phyloP scores from a whole-genome alignment of 1,140 invertebrate genomes.

The Himalopsyche phryganea region DNA sequence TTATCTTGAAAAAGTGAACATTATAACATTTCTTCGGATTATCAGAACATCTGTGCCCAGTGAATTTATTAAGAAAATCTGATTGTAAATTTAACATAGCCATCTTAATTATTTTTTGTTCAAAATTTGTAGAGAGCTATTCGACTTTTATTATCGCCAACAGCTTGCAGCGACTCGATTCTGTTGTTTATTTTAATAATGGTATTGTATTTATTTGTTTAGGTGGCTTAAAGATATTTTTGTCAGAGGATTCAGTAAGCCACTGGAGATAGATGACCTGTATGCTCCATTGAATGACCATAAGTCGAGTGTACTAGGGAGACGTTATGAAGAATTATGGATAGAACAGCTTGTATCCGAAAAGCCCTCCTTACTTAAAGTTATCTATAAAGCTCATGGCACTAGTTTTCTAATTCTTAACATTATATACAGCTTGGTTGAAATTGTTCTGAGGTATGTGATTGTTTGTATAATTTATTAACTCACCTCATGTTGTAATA shows the following conservation, averaged over 20 bases:
- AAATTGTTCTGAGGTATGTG: conserved; percentile 14
- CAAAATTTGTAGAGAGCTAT: too few relatives aligned
- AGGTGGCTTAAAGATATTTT: conserved; percentile 32
- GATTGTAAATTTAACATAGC: too few relatives aligned
- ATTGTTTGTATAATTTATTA: neutral
- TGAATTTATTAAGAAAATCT: too few relatives aligned
- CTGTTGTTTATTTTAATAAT: too few relatives aligned
- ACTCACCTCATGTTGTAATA: neutral
- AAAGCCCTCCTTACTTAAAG: conserved; percentile 40
- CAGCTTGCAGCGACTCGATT: too few relatives aligned
- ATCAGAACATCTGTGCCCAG: too few relatives aligned
- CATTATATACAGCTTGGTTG: conserved; percentile 9
- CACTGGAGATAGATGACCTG: conserved; percentile 24
- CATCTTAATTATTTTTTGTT: too few relatives aligned
- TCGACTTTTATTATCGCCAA: too few relatives aligned
- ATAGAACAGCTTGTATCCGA: conserved; percentile 35
- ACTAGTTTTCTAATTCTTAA: conserved; percentile 26
- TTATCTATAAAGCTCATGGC: conserved; percentile 41
- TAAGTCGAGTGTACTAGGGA: conserved; percentile 6
- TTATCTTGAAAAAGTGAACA: too few relatives aligned
- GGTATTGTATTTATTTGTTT: too few relatives aligned
- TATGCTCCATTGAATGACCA: conserved; percentile 19
- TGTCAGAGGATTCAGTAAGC: conserved; percentile 16
- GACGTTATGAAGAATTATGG: conserved; percentile 20
- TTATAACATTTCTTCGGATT: too few relatives aligned